These are phyloP conservation scores for Paratilapia polleni DNA, from an alignment of 2,113 vertebrate species.

Conservation along the genomic window DNA sequence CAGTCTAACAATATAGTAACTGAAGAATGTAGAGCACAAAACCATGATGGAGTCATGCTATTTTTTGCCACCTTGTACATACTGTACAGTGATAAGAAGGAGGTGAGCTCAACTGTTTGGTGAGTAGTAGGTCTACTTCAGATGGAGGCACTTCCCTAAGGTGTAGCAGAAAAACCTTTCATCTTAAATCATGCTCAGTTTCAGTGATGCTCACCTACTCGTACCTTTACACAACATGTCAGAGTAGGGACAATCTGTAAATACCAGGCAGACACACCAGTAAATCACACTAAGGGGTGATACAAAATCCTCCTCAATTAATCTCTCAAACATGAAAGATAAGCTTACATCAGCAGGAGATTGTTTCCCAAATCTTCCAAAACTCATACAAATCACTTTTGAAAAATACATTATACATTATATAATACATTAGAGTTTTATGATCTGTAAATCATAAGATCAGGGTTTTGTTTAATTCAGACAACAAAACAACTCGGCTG, in stretches of 20 bases:
- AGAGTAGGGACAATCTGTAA: neutral
- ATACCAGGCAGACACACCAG: neutral
- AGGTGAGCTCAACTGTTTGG: slow-evolving; percentile 2
- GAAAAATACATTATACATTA: neutral
- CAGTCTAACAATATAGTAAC: slow-evolving; percentile 39
- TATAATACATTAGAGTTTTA: too few relatives aligned
- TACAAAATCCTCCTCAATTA: neutral
- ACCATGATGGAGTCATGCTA: neutral
- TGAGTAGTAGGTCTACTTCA: slow-evolving; percentile 12
- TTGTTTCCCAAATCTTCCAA: neutral
- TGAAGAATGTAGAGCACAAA: neutral
- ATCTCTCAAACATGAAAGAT: neutral
- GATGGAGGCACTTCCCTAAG: slow-evolving; percentile 3
- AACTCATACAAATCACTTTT: neutral
- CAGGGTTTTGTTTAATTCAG: neutral
- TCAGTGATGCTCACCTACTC: neutral
- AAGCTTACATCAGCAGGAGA: neutral
- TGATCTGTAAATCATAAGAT: too few relatives aligned
- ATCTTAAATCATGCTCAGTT: neutral
- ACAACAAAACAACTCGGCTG: neutral
- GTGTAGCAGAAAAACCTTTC: slow-evolving; percentile 5
- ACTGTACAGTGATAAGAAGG: slow-evolving; percentile 13
- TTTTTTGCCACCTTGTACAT: slow-evolving; percentile 37
- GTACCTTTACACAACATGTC: slow-evolving; percentile 1
- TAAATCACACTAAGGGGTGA: neutral